Percentiles rank a stretch among this genome's conserved stretches.
phyloP scores from a whole-genome alignment of 1,140 invertebrate genomes.

The Oscheius sp. region DNA sequence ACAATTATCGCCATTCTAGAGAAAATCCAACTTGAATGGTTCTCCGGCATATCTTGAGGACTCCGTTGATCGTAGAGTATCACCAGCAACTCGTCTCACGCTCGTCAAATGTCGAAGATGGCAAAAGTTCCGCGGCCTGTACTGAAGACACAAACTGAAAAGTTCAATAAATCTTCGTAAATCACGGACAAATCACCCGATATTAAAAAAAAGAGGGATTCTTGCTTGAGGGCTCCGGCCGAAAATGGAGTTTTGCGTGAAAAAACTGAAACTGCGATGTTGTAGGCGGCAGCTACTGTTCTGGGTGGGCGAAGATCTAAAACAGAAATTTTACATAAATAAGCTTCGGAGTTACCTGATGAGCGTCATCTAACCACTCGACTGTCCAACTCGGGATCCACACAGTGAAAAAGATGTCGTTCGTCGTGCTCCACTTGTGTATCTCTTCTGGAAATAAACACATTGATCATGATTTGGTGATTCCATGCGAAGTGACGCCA shows the following conservation, averaged over 20 bases:
- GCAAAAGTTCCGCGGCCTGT: constrained; percentile 89
- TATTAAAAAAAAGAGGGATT: background rate
- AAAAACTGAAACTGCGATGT: constrained; percentile 77
- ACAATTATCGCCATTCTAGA: too few relatives aligned
- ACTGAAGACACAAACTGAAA: constrained; percentile 66
- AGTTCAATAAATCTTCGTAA: background rate
- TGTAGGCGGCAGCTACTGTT: constrained; percentile 85
- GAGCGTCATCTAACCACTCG: constrained; percentile 95
- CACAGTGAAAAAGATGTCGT: constrained; percentile 93
- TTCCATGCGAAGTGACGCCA: too few relatives aligned
- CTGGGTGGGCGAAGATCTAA: constrained; percentile 86
- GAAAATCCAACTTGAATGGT: background rate
- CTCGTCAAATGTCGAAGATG: constrained; percentile 97
- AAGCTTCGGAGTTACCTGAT: constrained; percentile 62
- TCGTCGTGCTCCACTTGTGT: constrained; percentile 91
- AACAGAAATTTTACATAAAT: constrained; percentile 3
- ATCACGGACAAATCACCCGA: background rate
- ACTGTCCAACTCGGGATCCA: constrained; percentile 91
- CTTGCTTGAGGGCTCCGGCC: constrained; percentile 11
- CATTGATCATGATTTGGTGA: too few relatives aligned
- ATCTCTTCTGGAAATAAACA: too few relatives aligned
- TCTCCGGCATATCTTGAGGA: background rate
- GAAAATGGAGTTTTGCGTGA: constrained; percentile 17
- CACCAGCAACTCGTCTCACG: constrained; percentile 90
- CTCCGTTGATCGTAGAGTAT: constrained; percentile 82